These are phyloP conservation scores for Ahaetulla prasina DNA, from an alignment of 2,113 vertebrate genomes.

Conservation along the genomic window DNA sequence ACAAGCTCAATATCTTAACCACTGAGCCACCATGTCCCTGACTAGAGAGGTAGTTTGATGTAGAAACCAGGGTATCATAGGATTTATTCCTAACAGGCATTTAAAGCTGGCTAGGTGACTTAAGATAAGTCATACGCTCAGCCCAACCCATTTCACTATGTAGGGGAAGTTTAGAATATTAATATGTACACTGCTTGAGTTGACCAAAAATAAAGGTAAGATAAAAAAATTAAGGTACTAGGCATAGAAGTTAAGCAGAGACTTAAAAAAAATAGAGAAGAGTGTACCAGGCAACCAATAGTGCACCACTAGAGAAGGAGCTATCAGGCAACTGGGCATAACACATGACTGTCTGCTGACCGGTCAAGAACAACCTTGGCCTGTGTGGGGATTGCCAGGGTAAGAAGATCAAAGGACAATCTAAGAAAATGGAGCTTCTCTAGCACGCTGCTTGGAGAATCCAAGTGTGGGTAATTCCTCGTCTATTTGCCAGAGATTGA, in stretches of 20 bases:
- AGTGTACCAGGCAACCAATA: neutral
- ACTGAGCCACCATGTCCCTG: no score
- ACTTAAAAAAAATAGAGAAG: neutral
- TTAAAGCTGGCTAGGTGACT: neutral
- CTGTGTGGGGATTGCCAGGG: neutral
- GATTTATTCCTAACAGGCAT: neutral
- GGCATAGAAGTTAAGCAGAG: neutral
- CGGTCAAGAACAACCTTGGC: neutral
- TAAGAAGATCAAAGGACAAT: neutral
- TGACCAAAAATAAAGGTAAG: neutral
- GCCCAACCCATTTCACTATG: neutral
- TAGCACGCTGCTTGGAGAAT: no score
- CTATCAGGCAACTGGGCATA: neutral
- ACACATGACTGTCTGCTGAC: neutral
- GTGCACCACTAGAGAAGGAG: neutral
- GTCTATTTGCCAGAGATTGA: no score
- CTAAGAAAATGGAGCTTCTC: neutral
- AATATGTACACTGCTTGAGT: neutral
- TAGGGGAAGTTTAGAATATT: neutral
- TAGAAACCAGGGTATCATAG: neutral
- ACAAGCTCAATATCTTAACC: no score
- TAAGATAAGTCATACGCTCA: neutral
- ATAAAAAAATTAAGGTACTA: neutral
- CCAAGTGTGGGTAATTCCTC: no score
- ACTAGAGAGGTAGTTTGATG: neutral